Conservation (phyloP, 2,113 vertebrate species). For the Microtus oregoni region DNA sequence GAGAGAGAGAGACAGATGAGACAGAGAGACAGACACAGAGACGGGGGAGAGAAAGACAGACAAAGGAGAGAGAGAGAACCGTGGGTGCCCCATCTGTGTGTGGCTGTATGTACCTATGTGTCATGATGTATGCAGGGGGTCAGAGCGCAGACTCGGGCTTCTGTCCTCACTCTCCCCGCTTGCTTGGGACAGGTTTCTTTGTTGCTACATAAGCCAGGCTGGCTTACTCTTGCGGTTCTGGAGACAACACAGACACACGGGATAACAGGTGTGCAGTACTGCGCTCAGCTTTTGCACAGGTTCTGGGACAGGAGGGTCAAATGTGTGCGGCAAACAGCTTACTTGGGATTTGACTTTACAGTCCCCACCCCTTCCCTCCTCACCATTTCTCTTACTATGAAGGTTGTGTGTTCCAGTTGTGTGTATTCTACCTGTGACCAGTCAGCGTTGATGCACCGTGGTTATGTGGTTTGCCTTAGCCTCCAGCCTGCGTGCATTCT, state of each 20-base stretch:
- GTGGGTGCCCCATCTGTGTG: background rate
- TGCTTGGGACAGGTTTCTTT: background rate
- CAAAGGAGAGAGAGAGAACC: background rate
- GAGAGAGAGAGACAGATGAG: background rate
- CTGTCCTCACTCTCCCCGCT: background rate
- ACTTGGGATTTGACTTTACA: background rate
- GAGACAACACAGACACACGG: background rate
- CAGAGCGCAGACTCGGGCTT: background rate
- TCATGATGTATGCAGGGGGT: background rate
- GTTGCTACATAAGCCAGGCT: background rate
- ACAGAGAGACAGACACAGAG: background rate
- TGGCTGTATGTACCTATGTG: background rate
- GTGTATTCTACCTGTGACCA: background rate
- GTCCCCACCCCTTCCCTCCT: accelerated
- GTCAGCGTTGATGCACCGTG: too few species aligned
- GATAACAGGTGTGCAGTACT: too few species aligned
- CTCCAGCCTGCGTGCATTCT: background rate
- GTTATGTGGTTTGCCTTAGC: too few species aligned
- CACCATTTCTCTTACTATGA: accelerated
- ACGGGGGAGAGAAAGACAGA: background rate
- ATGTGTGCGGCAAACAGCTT: background rate
- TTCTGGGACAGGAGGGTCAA: background rate
- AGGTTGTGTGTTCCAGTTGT: background rate
- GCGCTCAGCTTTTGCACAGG: background rate
- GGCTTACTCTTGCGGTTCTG: background rate